Evolutionary conservation across 2,113 vertebrate genomes (phyloP).

Genomic region (Rostratula benghalensis): DNA sequence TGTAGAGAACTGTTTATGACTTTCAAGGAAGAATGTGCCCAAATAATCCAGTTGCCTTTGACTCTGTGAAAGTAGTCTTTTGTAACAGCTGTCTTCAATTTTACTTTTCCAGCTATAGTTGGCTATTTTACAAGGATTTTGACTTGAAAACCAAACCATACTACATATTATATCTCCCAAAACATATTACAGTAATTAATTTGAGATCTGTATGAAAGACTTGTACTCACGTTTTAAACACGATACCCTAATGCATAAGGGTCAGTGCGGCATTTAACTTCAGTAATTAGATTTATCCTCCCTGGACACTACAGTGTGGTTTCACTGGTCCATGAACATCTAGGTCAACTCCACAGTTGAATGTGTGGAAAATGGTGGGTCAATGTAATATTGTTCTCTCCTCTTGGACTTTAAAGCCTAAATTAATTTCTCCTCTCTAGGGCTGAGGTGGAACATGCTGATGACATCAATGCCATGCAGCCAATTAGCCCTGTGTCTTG

Average conservation of each 20-base stretch:
- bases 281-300: not conserved
- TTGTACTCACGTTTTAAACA: not conserved
- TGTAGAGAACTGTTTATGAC: not conserved
- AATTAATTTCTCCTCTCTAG: not conserved
- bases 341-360: not conserved
- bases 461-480: not conserved
- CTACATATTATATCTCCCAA: not conserved
- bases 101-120: not conserved
- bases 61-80: not conserved
- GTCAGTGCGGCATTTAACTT: not conserved
- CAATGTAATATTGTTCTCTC: not conserved
- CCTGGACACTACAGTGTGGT: not conserved
- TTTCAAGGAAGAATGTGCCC: not conserved
- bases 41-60: not conserved
- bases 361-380: not conserved
- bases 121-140: not conserved
- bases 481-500: not conserved
- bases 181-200: not conserved
- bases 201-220: not conserved
- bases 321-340: not conserved
- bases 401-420: not conserved
- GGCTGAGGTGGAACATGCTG: not conserved
- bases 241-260: not conserved
- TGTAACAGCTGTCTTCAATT: not conserved
- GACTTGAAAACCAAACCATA: not conserved